Percentiles rank a stretch among this genome's conserved stretches.
Evolutionary conservation across 1,140 invertebrate species (phyloP).

Genomic region (Chymomyza costata): DNA sequence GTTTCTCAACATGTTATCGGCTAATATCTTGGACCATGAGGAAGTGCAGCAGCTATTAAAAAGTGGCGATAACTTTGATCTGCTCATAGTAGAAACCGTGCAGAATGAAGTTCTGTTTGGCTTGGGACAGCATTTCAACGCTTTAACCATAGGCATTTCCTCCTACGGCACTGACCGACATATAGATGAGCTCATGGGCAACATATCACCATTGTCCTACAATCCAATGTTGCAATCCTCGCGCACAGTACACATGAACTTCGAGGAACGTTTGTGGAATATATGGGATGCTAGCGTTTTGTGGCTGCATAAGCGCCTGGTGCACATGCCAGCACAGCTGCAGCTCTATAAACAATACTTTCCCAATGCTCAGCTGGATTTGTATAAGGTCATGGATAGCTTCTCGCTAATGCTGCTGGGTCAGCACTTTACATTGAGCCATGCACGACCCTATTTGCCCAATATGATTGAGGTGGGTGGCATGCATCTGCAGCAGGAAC

Average conservation of each 20-base stretch:
- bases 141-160: conserved; percentile 56
- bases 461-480: conserved; percentile 76
- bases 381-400: conserved; percentile 69
- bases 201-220: conserved; percentile 62
- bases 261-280: conserved; percentile 75
- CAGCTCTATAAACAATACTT: conserved; percentile 73
- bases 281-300: conserved; percentile 34
- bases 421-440: conserved; percentile 77
- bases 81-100: conserved; percentile 60
- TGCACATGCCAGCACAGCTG: conserved; percentile 59
- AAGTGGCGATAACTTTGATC: conserved; percentile 46
- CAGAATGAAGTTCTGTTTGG: conserved; percentile 61
- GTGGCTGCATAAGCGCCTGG: conserved; percentile 32
- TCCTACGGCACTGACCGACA: conserved; percentile 60
- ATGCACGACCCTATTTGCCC: conserved; percentile 77
- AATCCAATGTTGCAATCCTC: conserved; percentile 61
- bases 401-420: conserved; percentile 78
- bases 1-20: conserved; percentile 43
- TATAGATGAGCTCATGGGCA: conserved; percentile 60
- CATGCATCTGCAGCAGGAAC: conserved; percentile 76
- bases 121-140: conserved; percentile 58
- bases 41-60: conserved; percentile 32
- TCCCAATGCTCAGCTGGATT: conserved; percentile 17
- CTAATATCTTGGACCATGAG: conserved; percentile 57
- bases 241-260: conserved; percentile 74